Evolutionary conservation across 2,797 vertebrate genomes (phyloP).

Genomic region (Anniella stebbinsi): DNA sequence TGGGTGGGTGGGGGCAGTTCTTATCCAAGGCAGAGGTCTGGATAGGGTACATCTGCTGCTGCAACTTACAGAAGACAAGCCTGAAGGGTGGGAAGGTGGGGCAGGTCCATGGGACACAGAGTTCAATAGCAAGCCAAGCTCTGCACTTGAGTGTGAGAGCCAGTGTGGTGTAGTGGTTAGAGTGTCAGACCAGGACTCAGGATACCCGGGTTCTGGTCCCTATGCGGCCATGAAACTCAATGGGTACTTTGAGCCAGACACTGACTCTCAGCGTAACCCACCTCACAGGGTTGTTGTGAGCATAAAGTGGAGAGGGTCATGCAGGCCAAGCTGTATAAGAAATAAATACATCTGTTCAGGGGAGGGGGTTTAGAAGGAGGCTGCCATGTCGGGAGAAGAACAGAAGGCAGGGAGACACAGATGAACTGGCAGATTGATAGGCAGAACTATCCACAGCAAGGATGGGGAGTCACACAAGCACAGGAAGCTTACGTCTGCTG

Average conservation of each 20-base stretch:
- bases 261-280: too few species aligned
- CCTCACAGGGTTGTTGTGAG: too few species aligned
- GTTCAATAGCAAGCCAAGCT: not conserved
- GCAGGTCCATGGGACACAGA: not conserved
- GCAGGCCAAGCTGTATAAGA: not conserved
- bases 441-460: not conserved
- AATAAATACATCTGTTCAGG: too few species aligned
- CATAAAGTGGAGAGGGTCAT: too few species aligned
- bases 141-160: not conserved
- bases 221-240: too few species aligned
- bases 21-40: conserved; percentile 2
- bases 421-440: not conserved
- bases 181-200: too few species aligned
- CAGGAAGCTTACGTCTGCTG: not conserved
- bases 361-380: not conserved
- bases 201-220: not conserved
- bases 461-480: not conserved
- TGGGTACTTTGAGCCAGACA: too few species aligned
- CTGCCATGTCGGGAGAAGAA: not conserved
- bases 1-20: too few species aligned
- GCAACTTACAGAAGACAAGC: not conserved
- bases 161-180: too few species aligned
- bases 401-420: not conserved
- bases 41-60: not conserved
- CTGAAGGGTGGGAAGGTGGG: not conserved